Conservation (phyloP, 30 jellyfish, hydroid and myxozoan genomes). For the Aurelia aurita complex sp. Pacific region DNA sequence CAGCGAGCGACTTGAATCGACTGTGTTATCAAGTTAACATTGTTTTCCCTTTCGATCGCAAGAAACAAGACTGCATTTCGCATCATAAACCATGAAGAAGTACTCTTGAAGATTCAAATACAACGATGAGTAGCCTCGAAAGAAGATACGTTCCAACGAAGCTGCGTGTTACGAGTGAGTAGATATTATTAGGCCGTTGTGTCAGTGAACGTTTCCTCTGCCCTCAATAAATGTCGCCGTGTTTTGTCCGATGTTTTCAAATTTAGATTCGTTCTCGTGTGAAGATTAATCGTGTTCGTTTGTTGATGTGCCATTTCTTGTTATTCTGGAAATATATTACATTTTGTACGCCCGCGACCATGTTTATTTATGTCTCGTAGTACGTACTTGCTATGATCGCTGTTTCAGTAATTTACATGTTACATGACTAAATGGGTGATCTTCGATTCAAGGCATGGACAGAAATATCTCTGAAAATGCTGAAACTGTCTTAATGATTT, state of each 20-base stretch:
- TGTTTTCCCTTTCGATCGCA: neutral
- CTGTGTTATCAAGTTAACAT: constrained; percentile 29
- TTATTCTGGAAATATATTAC: too few relatives aligned
- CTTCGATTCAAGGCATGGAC: constrained; percentile 9
- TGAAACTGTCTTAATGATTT: too few relatives aligned
- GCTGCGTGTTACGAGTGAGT: constrained; percentile 74
- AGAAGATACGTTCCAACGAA: constrained; percentile 57
- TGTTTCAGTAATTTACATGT: constrained; percentile 35
- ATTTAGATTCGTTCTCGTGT: neutral
- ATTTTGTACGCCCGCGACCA: constrained; percentile 40
- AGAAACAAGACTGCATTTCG: neutral
- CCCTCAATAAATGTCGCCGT: constrained; percentile 7
- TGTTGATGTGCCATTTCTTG: too few relatives aligned
- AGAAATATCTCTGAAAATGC: neutral
- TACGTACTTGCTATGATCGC: constrained; percentile 31
- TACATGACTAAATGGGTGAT: constrained; percentile 32
- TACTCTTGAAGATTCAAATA: neutral
- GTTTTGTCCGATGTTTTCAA: constrained; percentile 18
- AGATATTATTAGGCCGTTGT: constrained; percentile 53
- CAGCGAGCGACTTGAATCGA: constrained; percentile 48
- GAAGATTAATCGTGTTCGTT: too few relatives aligned
- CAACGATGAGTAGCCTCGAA: constrained; percentile 61
- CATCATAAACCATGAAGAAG: constrained; percentile 1
- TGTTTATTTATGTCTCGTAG: constrained; percentile 46
- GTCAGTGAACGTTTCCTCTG: neutral